Evolutionary conservation across 2,113 vertebrate species (phyloP).

Genomic region (Lathamus discolor): DNA sequence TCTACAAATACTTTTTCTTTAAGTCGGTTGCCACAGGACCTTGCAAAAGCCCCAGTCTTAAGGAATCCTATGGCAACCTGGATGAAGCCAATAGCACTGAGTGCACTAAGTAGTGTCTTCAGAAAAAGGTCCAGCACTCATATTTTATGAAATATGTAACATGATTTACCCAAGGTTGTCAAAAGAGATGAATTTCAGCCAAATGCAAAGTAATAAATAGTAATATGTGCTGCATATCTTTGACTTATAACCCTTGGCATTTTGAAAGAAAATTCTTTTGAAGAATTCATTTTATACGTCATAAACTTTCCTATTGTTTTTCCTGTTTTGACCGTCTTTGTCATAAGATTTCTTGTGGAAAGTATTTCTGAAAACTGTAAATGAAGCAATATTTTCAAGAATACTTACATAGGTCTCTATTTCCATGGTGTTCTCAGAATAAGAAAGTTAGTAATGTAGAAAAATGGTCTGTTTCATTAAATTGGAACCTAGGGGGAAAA

Average conservation of each 20-base stretch:
- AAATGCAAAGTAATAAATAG: conserved; percentile 93
- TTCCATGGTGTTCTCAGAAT: conserved; percentile 13
- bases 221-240: conserved; percentile 89
- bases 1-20: conserved; percentile 84
- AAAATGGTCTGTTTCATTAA: conserved; percentile 62
- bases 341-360: conserved; percentile 54
- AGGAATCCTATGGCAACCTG: conserved; percentile 75
- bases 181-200: conserved; percentile 92
- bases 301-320: conserved; percentile 79
- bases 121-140: conserved; percentile 75
- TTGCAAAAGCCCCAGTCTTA: conserved; percentile 78
- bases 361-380: conserved; percentile 68
- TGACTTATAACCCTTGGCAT: conserved; percentile 94
- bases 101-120: conserved; percentile 77
- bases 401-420: conserved; percentile 37
- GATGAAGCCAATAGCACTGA: conserved; percentile 78
- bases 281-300: conserved; percentile 80
- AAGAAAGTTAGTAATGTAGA: conserved; percentile 51
- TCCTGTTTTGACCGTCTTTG: conserved; percentile 69
- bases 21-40: conserved; percentile 66
- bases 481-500: neutral
- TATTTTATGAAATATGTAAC: conserved; percentile 87
- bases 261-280: conserved; percentile 84
- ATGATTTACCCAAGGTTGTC: conserved; percentile 94
- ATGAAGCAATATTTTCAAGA: conserved; percentile 66